Percentiles rank a stretch among this genome's conserved stretches.
Evolutionary conservation across 2,888 invertebrate species (phyloP).

Genomic region (Palloptera scutellata): DNA sequence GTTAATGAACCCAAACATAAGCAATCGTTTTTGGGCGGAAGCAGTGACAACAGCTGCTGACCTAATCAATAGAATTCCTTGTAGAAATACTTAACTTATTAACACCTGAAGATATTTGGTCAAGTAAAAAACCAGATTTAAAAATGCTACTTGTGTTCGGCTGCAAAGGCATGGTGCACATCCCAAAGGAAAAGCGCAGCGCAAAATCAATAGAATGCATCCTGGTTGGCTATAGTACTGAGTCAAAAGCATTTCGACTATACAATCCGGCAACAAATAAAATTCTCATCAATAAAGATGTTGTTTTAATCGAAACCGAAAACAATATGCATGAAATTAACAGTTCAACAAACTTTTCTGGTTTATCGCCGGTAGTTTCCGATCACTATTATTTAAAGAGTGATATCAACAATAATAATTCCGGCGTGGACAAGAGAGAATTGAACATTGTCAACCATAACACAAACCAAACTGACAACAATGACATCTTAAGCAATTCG

Average conservation of each 20-base stretch:
- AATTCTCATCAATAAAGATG: slow-evolving; percentile 34
- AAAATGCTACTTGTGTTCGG: slow-evolving; percentile 38
- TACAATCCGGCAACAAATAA: slow-evolving; percentile 27
- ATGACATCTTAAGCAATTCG: background rate
- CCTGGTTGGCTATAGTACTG: slow-evolving; percentile 34
- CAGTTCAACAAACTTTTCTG: background rate
- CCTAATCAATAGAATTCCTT: slow-evolving; percentile 32
- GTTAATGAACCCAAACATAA: slow-evolving; percentile 22
- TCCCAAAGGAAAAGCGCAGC: slow-evolving; percentile 35
- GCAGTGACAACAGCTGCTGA: slow-evolving; percentile 32
- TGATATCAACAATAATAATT: no score
- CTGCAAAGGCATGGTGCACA: slow-evolving; percentile 37
- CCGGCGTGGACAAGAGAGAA: no score
- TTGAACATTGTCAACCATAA: no score
- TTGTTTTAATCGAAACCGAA: slow-evolving; percentile 35
- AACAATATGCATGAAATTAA: slow-evolving; percentile 16
- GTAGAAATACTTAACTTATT: slow-evolving; percentile 20
- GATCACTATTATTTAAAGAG: no score
- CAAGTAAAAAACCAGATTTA: slow-evolving; percentile 33
- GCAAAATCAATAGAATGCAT: slow-evolving; percentile 38
- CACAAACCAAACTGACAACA: no score
- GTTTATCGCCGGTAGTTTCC: no score
- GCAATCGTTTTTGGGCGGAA: slow-evolving; percentile 33
- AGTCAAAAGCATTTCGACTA: slow-evolving; percentile 34
- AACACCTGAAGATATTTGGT: slow-evolving; percentile 36